Evolutionary conservation across 2,797 vertebrate species (phyloP).

Genomic region (Leptodactylus fallax): DNA sequence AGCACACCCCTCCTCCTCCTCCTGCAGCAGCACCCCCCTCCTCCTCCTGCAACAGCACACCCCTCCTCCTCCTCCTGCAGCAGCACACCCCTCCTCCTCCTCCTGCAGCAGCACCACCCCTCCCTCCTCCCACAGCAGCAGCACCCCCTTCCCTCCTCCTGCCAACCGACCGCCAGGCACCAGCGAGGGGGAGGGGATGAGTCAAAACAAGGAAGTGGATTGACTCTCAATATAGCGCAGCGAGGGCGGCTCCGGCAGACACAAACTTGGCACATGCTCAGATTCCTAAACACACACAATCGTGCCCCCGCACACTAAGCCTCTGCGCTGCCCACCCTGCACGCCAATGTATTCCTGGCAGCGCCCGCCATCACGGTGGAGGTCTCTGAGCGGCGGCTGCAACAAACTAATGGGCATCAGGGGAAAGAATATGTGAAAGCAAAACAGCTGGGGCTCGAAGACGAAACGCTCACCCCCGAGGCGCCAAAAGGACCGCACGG

Average conservation of each 20-base stretch:
- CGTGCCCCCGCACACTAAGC: not conserved
- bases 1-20: no score
- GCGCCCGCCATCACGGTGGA: not conserved
- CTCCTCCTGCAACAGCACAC: no score
- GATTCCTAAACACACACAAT: constrained; percentile 23
- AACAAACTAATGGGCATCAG: not conserved
- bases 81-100: no score
- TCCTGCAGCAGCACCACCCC: no score
- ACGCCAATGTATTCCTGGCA: constrained; percentile 46
- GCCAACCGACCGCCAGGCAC: no score
- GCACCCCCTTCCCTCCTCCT: no score
- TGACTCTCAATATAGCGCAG: constrained; percentile 34
- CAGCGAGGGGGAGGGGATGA: not conserved
- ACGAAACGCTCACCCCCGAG: not conserved
- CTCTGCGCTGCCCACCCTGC: constrained; percentile 8
- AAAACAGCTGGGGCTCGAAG: not conserved
- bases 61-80: no score
- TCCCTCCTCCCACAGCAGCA: no score
- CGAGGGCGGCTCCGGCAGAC: constrained; percentile 25
- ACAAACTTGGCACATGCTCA: constrained; percentile 38
- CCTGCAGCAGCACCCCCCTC: no score
- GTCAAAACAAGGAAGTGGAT: constrained; percentile 47
- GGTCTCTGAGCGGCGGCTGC: constrained; percentile 1
- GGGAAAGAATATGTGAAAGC: not conserved
- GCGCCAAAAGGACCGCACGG: no score